Base-by-base conservation (phyloP, 2,113 vertebrate species). In the Anhinga rufa region DNA sequence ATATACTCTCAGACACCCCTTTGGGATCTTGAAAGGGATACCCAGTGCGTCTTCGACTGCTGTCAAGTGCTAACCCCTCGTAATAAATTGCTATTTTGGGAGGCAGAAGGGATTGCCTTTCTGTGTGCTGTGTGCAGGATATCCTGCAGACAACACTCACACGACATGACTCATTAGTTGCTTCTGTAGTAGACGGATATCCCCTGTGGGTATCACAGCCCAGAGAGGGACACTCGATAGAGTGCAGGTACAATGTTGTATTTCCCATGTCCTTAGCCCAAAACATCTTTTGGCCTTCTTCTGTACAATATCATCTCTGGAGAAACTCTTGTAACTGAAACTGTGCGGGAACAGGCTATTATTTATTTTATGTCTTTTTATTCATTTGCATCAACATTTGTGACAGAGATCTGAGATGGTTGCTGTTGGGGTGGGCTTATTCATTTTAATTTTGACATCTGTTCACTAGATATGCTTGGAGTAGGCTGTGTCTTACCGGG, bases 1-100 rank as follows among this genome's bases (percentile, higher is more conserved):
- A 48, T 65, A 55, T 76, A 38, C 66, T 60, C 9, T 34, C 38
- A 69, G 49, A 40, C 46, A 84, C 9, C 4, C 2, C 21, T 57
- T 76, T 76, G 40, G 40, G 64, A 76, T 57, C 62, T 25, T 61
- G 42, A 46, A 38, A 68, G 52, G 17, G 18, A 58, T 58, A 40
- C 21, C 29, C 55, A 29, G 26, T 0, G 2, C 1, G 0, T 57
- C 60, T 61, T 78, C 60, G 34, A 8, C 22, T 44, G n/a, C 51
- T 54, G 34, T 29, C n/a, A 49, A 18, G 40, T 72, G n/a, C 20
- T 54, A 54, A 55, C 6, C 19, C 9, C 48, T 32, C 19, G 17
- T 18, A 42, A 66, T 20, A 25, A 61, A 44, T 61, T 22, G 17
- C 5, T 82, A 4, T 31, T 32, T 48, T 32, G 1, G 12, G 8